Evolutionary conservation across 37 sponge, comb jelly and placozoan genomes (phyloP).

Genomic region (Ephydatia muelleri): DNA sequence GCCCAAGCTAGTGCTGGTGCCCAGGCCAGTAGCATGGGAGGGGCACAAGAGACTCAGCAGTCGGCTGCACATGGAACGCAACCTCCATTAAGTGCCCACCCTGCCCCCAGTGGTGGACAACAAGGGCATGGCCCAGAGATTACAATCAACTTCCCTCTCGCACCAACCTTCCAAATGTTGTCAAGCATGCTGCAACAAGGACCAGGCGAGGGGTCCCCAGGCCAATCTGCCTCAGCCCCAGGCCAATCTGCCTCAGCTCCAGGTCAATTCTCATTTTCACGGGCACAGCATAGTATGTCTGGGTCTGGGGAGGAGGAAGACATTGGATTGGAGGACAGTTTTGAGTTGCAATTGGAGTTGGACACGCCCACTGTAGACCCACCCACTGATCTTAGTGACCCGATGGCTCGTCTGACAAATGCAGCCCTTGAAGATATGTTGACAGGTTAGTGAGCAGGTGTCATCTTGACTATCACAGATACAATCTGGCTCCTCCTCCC

Average conservation of each 20-base stretch:
- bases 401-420: neutral
- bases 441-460: no score
- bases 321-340: slow-evolving; percentile 22
- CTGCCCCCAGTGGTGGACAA: neutral
- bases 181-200: slow-evolving; percentile 17
- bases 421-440: slow-evolving; percentile 5
- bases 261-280: neutral
- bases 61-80: neutral
- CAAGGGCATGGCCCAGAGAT: slow-evolving; percentile 3
- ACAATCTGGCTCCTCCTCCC: no score
- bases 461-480: no score
- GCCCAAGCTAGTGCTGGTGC: no score
- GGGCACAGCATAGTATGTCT: neutral
- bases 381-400: slow-evolving; percentile 18
- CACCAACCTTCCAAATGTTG: slow-evolving; percentile 43
- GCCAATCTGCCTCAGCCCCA: neutral
- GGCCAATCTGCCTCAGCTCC: no score
- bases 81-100: no score
- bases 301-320: neutral
- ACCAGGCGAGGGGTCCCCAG: neutral
- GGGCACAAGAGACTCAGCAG: neutral
- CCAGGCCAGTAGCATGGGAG: neutral
- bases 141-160: slow-evolving; percentile 43
- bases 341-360: slow-evolving; percentile 22
- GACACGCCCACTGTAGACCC: slow-evolving; percentile 47